Conservation (phyloP, 2,888 invertebrate genomes). For the Drosophila formosana region DNA sequence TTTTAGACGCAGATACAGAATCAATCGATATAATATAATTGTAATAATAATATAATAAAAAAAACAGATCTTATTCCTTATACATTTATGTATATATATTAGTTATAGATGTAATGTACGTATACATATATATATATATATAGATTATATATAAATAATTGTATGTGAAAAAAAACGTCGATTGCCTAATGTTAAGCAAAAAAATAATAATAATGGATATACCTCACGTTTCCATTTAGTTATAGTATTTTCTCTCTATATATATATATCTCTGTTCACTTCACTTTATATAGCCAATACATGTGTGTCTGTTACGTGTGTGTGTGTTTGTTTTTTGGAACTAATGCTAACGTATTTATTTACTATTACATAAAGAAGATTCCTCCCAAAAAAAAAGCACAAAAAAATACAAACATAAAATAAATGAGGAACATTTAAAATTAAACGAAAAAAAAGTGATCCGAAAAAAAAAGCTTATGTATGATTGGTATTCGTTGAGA, state of each 20-base stretch:
- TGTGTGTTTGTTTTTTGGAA: conserved; percentile 22
- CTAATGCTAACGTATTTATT: conserved; percentile 30
- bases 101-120: conserved; percentile 29
- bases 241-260: conserved; percentile 35
- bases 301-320: conserved; percentile 7
- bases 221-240: conserved; percentile 9
- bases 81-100: conserved; percentile 21
- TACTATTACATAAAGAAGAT: conserved; percentile 54
- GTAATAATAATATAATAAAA: conserved; percentile 30
- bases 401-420: conserved; percentile 68
- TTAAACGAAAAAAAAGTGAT: conserved; percentile 48
- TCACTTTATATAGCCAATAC: conserved; percentile 25
- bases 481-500: conserved; percentile 57
- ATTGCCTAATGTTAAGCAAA: conserved; percentile 63
- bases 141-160: conserved; percentile 49
- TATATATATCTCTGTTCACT: conserved; percentile 21
- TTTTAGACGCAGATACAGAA: conserved; percentile 66
- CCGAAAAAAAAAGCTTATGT: conserved; percentile 40
- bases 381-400: conserved; percentile 59
- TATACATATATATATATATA: conserved; percentile 54
- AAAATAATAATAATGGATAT: conserved; percentile 49
- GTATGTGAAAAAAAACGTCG: conserved; percentile 61
- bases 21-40: conserved; percentile 18
- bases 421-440: conserved; percentile 71
- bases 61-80: conserved; percentile 68